These are phyloP conservation scores for Dicrurus megarhynchus DNA, from an alignment of 2,113 vertebrate genomes.

Conservation along the genomic window DNA sequence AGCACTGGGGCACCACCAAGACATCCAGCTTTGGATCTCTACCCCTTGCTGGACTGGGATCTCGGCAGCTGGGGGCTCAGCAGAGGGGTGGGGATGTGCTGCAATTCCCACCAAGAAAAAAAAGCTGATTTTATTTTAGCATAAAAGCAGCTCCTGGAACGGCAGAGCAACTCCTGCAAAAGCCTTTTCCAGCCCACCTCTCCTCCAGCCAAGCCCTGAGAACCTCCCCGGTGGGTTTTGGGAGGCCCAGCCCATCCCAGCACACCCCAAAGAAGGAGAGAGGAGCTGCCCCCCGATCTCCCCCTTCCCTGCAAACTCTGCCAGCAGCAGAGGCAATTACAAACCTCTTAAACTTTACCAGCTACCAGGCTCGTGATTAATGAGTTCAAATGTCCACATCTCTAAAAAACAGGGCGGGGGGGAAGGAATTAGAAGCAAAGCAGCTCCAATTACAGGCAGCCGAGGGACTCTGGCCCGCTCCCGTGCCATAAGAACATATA, in stretches of 20 bases:
- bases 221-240: background rate
- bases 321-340: background rate
- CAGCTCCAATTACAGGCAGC: conserved; percentile 32
- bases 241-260: background rate
- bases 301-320: background rate
- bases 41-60: rapidly evolving
- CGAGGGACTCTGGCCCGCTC: conserved; percentile 38
- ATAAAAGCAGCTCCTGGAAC: background rate
- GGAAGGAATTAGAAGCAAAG: background rate
- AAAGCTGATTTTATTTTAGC: background rate
- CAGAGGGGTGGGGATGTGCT: background rate
- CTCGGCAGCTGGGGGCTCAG: background rate
- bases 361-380: conserved; percentile 24
- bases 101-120: rapidly evolving
- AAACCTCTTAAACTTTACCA: conserved; percentile 25
- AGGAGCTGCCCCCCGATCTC: background rate
- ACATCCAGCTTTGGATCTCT: rapidly evolving
- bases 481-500: conserved; percentile 29
- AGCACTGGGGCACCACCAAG: background rate
- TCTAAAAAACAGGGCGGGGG: background rate
- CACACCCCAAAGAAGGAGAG: rapidly evolving
- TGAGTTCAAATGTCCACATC: background rate
- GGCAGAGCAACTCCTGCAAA: background rate
- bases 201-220: background rate
- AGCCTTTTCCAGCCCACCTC: background rate